Evolutionary conservation across 2,113 vertebrate genomes (phyloP).

Genomic region (Oreochromis niloticus): DNA sequence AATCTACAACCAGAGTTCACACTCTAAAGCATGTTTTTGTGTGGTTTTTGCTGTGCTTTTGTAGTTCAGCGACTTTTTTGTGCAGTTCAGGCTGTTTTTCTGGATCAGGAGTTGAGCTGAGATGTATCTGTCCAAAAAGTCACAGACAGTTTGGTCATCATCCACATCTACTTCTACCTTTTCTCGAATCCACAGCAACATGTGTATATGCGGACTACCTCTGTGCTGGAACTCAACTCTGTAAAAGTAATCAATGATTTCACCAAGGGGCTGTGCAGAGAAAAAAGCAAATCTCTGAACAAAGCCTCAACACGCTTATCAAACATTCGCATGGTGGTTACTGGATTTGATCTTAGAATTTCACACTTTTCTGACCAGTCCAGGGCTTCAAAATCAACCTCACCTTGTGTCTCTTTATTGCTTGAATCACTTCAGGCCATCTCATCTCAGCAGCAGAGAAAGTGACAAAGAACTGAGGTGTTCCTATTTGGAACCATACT

Average conservation of each 20-base stretch:
- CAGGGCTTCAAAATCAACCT: background rate
- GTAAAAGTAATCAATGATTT: background rate
- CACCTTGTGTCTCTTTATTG: background rate
- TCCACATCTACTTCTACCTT: too few species aligned
- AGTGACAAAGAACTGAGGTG: too few species aligned
- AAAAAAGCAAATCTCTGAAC: background rate
- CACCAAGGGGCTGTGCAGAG: background rate
- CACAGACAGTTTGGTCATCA: too few species aligned
- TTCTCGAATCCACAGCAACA: too few species aligned
- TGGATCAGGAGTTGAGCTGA: slow-evolving; percentile 15
- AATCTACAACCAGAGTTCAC: background rate
- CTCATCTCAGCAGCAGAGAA: too few species aligned
- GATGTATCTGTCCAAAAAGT: background rate
- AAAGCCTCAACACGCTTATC: background rate
- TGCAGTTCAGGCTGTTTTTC: slow-evolving; percentile 5
- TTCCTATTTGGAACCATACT: background rate
- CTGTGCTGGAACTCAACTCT: too few species aligned
- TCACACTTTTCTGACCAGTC: background rate
- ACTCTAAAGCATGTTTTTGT: background rate
- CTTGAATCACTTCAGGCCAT: background rate
- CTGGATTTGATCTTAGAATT: background rate
- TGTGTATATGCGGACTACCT: too few species aligned
- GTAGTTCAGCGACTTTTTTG: slow-evolving; percentile 15
- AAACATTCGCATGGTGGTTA: background rate
- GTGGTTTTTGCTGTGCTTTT: slow-evolving; percentile 35